These are phyloP conservation scores for Trachymyrmex septentrionalis DNA, from an alignment of 1,140 invertebrate species.

Conservation along the genomic window DNA sequence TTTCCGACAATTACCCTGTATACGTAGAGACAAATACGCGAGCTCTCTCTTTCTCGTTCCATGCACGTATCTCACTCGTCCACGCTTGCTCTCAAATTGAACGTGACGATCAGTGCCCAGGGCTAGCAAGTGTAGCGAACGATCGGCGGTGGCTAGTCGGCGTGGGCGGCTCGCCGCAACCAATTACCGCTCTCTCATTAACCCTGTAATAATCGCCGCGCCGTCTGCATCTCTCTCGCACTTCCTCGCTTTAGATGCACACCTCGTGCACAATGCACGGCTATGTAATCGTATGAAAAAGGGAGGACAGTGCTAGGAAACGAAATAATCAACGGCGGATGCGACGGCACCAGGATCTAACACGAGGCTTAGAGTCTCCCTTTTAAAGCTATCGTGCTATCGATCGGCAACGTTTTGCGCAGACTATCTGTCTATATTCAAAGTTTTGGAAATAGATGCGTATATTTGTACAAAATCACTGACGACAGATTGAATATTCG, in stretches of 20 bases:
- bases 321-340: constrained; percentile 54
- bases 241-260: not conserved
- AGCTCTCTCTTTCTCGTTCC: not conserved
- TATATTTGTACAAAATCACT: no score
- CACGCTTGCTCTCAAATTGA: constrained; percentile 62
- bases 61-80: constrained; percentile 7
- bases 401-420: not conserved
- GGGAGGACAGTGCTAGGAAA: constrained; percentile 52
- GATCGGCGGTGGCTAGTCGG: constrained; percentile 64
- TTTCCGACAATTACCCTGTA: constrained; percentile 76
- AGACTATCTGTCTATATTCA: not conserved
- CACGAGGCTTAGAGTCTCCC: not conserved
- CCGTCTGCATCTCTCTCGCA: constrained; percentile 49
- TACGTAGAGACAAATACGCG: constrained; percentile 51
- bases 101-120: constrained; percentile 64
- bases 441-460: no score
- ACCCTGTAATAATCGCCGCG: constrained; percentile 82
- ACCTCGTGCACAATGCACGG: constrained; percentile 28
- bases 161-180: constrained; percentile 78
- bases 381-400: not conserved
- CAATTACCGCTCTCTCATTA: constrained; percentile 84
- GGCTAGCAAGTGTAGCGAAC: constrained; percentile 64
- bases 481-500: not conserved
- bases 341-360: not conserved
- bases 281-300: constrained; percentile 79